Conservation (phyloP, 2,888 invertebrate genomes). For the Leptura quadrifasciata region DNA sequence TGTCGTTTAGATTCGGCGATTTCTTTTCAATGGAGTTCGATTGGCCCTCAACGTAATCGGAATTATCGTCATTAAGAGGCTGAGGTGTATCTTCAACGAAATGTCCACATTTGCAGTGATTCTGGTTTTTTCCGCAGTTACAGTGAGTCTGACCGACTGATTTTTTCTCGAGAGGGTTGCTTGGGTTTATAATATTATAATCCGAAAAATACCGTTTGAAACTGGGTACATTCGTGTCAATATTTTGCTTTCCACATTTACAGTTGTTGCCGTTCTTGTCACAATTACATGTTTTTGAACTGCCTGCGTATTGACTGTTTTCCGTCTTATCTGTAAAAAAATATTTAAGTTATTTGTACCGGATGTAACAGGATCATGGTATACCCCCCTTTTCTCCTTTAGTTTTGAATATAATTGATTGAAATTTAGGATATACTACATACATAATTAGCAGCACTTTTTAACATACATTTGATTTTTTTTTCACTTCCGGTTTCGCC, state of each 20-base stretch:
- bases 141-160: conserved; percentile 24
- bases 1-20: neutral
- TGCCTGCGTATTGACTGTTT: neutral
- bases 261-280: conserved; percentile 53
- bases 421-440: too few relatives aligned
- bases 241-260: conserved; percentile 49
- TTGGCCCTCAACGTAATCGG: conserved; percentile 16
- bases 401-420: too few relatives aligned
- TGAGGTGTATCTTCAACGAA: neutral
- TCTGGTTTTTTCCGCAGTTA: conserved; percentile 24
- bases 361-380: too few relatives aligned
- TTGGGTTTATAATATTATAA: conserved; percentile 19
- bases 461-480: too few relatives aligned
- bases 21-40: conserved; percentile 9
- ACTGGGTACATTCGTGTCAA: neutral
- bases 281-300: conserved; percentile 48
- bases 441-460: too few relatives aligned
- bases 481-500: too few relatives aligned
- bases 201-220: conserved; percentile 27
- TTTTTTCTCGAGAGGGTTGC: conserved; percentile 26
- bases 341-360: too few relatives aligned
- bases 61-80: conserved; percentile 12
- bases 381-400: too few relatives aligned
- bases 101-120: conserved; percentile 36
- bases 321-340: conserved; percentile 18